phyloP scores from a whole-genome alignment of 2,888 invertebrate genomes.

The Galerucella calmariensis region DNA sequence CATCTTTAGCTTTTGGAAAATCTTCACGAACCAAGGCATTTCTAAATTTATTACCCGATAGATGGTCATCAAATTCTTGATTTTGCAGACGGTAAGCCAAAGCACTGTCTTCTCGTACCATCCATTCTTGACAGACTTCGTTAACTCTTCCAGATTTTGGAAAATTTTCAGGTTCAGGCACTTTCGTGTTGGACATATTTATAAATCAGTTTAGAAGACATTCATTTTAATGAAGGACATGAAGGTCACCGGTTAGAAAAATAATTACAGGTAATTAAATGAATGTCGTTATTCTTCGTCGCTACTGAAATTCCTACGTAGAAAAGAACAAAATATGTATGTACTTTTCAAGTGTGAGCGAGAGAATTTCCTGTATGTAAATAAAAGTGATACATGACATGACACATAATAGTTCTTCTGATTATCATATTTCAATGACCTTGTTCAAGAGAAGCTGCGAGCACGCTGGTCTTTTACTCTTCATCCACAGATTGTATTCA shows the following conservation, averaged over 20 bases:
- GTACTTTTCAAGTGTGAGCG: slow-evolving; percentile 32
- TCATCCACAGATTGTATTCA: neutral
- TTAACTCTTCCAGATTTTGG: slow-evolving; percentile 76
- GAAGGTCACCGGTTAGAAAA: slow-evolving; percentile 44
- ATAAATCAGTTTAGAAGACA: slow-evolving; percentile 32
- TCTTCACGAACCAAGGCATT: slow-evolving; percentile 84
- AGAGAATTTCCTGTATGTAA: slow-evolving; percentile 39
- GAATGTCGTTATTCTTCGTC: slow-evolving; percentile 41
- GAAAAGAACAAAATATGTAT: slow-evolving; percentile 37
- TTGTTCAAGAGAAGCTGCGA: neutral
- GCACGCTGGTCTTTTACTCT: neutral
- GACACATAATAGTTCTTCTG: slow-evolving; percentile 25
- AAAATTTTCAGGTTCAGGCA: slow-evolving; percentile 65
- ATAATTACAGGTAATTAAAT: slow-evolving; percentile 43
- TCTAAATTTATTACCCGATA: slow-evolving; percentile 77
- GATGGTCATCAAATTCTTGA: slow-evolving; percentile 84
- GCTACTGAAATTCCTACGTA: slow-evolving; percentile 41
- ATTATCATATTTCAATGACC: neutral
- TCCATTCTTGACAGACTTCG: slow-evolving; percentile 85
- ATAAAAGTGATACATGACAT: slow-evolving; percentile 33
- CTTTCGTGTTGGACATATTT: slow-evolving; percentile 53
- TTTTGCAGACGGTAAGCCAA: slow-evolving; percentile 83
- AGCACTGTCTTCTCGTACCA: slow-evolving; percentile 85
- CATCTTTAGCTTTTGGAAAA: slow-evolving; percentile 78
- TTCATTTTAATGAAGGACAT: slow-evolving; percentile 43